These are phyloP conservation scores for Drosophila ambigua DNA, from an alignment of 1,140 invertebrate species.

Conservation along the genomic window DNA sequence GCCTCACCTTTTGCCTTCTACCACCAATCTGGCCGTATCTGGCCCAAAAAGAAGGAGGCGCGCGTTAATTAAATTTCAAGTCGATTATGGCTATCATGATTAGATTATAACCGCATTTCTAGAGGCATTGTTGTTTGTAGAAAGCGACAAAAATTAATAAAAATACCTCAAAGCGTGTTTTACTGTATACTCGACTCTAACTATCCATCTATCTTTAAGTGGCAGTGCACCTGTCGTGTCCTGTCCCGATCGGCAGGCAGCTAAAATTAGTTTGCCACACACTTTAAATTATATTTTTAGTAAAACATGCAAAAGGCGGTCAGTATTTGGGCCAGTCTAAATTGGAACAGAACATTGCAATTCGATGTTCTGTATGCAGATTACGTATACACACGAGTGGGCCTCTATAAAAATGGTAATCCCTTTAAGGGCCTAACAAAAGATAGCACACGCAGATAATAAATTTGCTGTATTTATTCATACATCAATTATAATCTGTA, in stretches of 20 bases:
- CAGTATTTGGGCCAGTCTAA: conserved; percentile 24
- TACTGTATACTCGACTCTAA: too few relatives aligned
- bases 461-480: conserved; percentile 26
- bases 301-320: conserved; percentile 59
- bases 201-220: conserved; percentile 26
- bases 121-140: not conserved
- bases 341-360: conserved; percentile 2
- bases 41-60: conserved; percentile 33
- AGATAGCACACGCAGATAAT: not conserved
- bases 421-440: too few relatives aligned
- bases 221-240: conserved; percentile 38
- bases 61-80: conserved; percentile 57
- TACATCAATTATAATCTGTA: conserved; percentile 8
- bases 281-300: conserved; percentile 42
- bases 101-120: conserved; percentile 42
- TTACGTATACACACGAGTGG: conserved; percentile 53
- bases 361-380: not conserved
- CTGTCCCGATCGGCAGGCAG: not conserved
- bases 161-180: conserved; percentile 9
- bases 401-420: not conserved
- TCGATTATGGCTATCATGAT: conserved; percentile 55
- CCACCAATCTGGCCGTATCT: not conserved
- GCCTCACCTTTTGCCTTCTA: not conserved
- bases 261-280: conserved; percentile 27
- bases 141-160: conserved; percentile 6